phyloP scores from a whole-genome alignment of 2,888 invertebrate genomes.

The Stenchaetothrips biformis region DNA sequence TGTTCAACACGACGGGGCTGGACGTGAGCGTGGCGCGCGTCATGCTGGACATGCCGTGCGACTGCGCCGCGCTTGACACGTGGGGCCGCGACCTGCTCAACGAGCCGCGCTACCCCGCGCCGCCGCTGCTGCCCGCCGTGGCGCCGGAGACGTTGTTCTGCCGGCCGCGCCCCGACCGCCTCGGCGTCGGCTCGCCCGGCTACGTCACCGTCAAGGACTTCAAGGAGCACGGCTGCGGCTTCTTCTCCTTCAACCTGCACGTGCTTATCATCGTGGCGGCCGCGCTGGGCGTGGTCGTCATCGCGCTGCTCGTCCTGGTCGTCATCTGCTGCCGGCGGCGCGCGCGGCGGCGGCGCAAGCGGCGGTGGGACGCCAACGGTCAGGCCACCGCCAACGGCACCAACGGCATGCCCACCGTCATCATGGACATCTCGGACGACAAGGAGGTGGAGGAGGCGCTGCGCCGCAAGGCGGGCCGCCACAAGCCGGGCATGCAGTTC shows the following conservation, averaged over 20 bases:
- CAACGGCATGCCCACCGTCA: conserved; percentile 14
- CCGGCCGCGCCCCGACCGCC: neutral
- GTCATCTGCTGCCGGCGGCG: conserved; percentile 34
- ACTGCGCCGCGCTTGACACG: conserved; percentile 50
- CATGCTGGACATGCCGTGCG: conserved; percentile 56
- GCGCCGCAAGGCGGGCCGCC: neutral
- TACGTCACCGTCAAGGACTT: conserved; percentile 33
- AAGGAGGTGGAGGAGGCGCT: conserved; percentile 22
- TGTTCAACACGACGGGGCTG: conserved; percentile 55
- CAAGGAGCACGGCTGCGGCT: conserved; percentile 31
- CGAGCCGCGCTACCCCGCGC: conserved; percentile 34
- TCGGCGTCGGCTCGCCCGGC: conserved; percentile 22
- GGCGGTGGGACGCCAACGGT: conserved; percentile 31
- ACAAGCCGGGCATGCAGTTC: conserved; percentile 9
- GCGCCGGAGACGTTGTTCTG: conserved; percentile 32
- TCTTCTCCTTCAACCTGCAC: conserved; percentile 29
- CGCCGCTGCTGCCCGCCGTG: conserved; percentile 32
- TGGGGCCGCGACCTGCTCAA: conserved; percentile 38
- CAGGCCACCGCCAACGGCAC: conserved; percentile 35
- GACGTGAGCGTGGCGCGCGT: conserved; percentile 55
- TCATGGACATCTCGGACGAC: conserved; percentile 18
- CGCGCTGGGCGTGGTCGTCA: conserved; percentile 31
- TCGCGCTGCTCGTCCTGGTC: conserved; percentile 30
- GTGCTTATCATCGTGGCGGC: conserved; percentile 30
- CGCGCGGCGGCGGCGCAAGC: conserved; percentile 33